Evolutionary conservation across 2,888 invertebrate species (phyloP).

Genomic region (Pyrgus malvae): DNA sequence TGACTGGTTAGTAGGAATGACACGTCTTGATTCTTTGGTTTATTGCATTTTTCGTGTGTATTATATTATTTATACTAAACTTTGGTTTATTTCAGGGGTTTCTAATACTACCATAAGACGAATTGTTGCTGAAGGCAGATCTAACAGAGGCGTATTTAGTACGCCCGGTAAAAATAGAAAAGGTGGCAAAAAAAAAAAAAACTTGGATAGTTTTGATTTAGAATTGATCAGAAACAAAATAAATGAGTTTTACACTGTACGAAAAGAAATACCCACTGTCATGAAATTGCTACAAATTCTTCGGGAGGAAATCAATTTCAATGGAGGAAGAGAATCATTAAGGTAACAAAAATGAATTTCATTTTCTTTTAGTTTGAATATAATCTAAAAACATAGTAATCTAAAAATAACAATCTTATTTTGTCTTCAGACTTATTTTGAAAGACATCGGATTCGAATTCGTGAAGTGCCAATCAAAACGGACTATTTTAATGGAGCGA

Average conservation of each 20-base stretch:
- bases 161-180: conserved; percentile 21
- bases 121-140: conserved; percentile 18
- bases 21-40: conserved; percentile 17
- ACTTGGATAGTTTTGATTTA: conserved; percentile 25
- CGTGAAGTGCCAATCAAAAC: conserved; percentile 24
- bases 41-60: conserved; percentile 7
- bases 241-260: conserved; percentile 17
- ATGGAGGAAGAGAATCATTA: conserved; percentile 29
- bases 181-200: conserved; percentile 13
- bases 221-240: conserved; percentile 26
- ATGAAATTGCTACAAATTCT: conserved; percentile 25
- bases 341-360: conserved; percentile 27
- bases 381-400: conserved; percentile 3
- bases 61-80: conserved; percentile 4
- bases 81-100: conserved; percentile 27
- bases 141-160: conserved; percentile 9
- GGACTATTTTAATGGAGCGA: conserved; percentile 30
- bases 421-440: conserved; percentile 25
- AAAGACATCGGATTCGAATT: conserved; percentile 29
- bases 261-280: conserved; percentile 15
- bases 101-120: conserved; percentile 14
- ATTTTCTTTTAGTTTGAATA: conserved; percentile 27
- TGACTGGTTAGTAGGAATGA: conserved; percentile 27
- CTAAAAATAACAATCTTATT: conserved; percentile 13
- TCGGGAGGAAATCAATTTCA: conserved; percentile 27